Conservation (phyloP, 2,797 vertebrate genomes). For the Sebastes umbrosus region DNA sequence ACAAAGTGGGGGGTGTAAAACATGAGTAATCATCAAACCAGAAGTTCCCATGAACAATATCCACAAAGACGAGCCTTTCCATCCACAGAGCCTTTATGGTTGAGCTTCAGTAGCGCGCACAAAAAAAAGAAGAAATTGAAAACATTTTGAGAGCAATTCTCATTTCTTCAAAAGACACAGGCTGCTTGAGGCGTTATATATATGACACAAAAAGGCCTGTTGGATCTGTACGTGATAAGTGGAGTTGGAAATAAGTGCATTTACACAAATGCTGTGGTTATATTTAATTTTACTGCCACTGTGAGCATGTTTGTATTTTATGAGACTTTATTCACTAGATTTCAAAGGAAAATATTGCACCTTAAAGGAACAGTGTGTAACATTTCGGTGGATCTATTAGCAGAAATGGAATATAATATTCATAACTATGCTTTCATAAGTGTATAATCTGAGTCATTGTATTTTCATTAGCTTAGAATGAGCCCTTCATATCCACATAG, state of each 20-base stretch:
- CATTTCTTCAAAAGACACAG: not conserved
- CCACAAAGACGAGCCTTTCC: conserved; percentile 19
- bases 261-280: not conserved
- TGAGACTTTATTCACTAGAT: not conserved
- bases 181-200: not conserved
- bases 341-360: not conserved
- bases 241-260: not conserved
- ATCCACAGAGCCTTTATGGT: not conserved
- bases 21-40: conserved; percentile 48
- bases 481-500: not conserved
- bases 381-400: not conserved
- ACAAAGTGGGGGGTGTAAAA: conserved; percentile 41
- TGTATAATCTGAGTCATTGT: not conserved
- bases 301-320: not conserved
- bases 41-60: conserved; percentile 40
- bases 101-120: conserved; percentile 4
- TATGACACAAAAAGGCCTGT: not conserved
- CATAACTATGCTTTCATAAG: not conserved
- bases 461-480: not conserved
- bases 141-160: not conserved
- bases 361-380: not conserved
- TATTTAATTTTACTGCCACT: not conserved
- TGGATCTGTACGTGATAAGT: not conserved
- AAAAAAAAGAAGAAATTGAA: not conserved
- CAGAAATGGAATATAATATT: not conserved